These are phyloP conservation scores for Habroteleia sp. DNA, from an alignment of 2,888 invertebrate genomes.

Conservation along the genomic window DNA sequence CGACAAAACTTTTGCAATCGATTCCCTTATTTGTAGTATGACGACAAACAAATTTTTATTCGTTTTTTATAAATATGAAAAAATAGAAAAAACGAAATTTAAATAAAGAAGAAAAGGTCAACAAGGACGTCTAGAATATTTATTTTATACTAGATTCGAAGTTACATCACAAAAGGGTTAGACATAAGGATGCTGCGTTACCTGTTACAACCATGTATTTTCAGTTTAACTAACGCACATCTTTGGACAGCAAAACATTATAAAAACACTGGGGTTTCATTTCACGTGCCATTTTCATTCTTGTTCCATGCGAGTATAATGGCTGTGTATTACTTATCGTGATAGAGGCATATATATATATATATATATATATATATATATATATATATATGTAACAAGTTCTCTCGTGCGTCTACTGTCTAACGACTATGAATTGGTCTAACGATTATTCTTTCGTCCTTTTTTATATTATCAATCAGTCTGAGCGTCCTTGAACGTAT, in stretches of 20 bases:
- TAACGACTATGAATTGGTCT: conserved; percentile 62
- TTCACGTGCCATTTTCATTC: conserved; percentile 63
- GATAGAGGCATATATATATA: conserved; percentile 59
- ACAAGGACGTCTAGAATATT: conserved; percentile 45
- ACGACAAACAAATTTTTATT: conserved; percentile 21
- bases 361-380: conserved; percentile 52
- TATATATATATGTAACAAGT: conserved; percentile 61
- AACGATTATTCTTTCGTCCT: conserved; percentile 60
- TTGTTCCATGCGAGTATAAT: conserved; percentile 64
- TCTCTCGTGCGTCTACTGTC: conserved; percentile 61
- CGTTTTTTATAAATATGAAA: no score
- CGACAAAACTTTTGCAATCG: conserved; percentile 19
- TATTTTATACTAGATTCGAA: conserved; percentile 29
- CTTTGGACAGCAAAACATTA: conserved; percentile 18
- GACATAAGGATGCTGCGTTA: conserved; percentile 44
- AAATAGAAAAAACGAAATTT: neutral
- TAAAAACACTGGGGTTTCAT: conserved; percentile 57
- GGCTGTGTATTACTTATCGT: conserved; percentile 65
- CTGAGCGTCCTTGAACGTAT: conserved; percentile 62
- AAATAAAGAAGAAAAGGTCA: conserved; percentile 8
- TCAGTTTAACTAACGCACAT: conserved; percentile 38
- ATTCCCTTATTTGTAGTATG: conserved; percentile 7
- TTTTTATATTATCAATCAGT: conserved; percentile 60
- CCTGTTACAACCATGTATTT: conserved; percentile 17
- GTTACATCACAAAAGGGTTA: conserved; percentile 14